Evolutionary conservation across 2,113 vertebrate species (phyloP), one percentile per base, ranked within the genome.

Genomic region (Callocephalon fimbriatum): DNA sequence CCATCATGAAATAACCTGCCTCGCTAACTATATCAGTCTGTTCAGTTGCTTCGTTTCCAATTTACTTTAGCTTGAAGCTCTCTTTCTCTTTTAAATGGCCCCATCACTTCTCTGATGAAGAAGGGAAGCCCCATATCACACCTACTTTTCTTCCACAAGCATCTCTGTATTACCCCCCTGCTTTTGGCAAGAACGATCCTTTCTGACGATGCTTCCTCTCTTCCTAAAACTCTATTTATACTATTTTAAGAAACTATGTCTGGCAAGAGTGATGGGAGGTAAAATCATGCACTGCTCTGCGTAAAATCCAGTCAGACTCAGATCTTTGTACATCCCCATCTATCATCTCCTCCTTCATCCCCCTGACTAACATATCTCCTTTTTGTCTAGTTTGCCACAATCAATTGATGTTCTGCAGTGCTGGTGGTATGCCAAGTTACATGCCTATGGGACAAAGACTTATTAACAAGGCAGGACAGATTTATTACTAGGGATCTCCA

Each of bases 291-390:
- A 11, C 63, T 15, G 26, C 62, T 51, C 48, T 16, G 38, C 1
- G 1, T 58, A 75, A 56, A 86, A 75, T 29, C 54, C 37, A 15
- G 2, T 16, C 37, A 7, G 44, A 23, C 37, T 51, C 62, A 8
- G 47, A 62, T 56, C 92, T 74, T 23, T 17, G 21, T 7, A 16
- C 3, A 0, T 18, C 3, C 0, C 54, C 0, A 1, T 54, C 61
- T 19, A 8, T 13, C 74, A 44, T 35, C 37, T 70, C 77, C 62
- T 51, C 35, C 25, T 32, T 47, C 42, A 48, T 9, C 62, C 50
- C 37, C 44, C 40, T 31, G 19, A 51, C 42, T 20, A 74, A 32
- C 1, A 1, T 5, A 29, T 5, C 37, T 70, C 88, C 54, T 84
- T 63, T 56, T 27, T 27, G 38, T 32, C 81, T 31, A 16, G 12